Evolutionary conservation across 2,797 vertebrate species (phyloP).

Genomic region (Carapus acus): DNA sequence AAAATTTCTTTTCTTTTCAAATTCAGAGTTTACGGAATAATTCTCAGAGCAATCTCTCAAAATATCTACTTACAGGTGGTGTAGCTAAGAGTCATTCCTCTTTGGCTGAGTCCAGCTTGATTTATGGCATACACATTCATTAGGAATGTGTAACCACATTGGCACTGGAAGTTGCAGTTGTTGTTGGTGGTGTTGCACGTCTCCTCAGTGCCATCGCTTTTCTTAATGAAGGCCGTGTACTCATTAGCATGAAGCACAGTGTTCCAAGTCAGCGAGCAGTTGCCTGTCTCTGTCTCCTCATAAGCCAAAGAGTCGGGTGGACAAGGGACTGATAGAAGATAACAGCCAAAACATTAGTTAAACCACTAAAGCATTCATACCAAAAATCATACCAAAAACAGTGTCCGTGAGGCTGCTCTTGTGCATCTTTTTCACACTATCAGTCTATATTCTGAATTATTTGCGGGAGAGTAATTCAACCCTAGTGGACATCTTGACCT

Average conservation of each 20-base stretch:
- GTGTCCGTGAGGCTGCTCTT: too few relatives aligned
- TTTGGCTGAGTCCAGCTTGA: conserved; percentile 78
- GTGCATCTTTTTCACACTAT: too few relatives aligned
- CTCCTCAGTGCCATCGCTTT: conserved; percentile 73
- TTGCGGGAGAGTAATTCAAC: too few relatives aligned
- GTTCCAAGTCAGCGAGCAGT: conserved; percentile 80
- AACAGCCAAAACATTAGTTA: background rate
- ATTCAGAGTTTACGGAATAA: background rate
- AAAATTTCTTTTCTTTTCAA: too few relatives aligned
- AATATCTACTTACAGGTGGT: conserved; percentile 76
- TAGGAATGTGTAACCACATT: conserved; percentile 87
- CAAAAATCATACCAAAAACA: too few relatives aligned
- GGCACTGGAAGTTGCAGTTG: conserved; percentile 75
- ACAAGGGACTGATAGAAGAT: conserved; percentile 78
- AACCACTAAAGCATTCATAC: too few relatives aligned
- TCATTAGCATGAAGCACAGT: conserved; percentile 64
- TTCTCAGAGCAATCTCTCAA: background rate
- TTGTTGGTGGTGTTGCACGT: conserved; percentile 79
- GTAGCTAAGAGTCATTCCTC: conserved; percentile 76
- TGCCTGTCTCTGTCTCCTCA: conserved; percentile 66
- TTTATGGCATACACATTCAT: conserved; percentile 84
- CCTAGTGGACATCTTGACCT: too few relatives aligned
- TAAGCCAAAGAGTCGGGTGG: conserved; percentile 73
- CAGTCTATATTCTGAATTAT: too few relatives aligned
- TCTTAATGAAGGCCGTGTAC: conserved; percentile 81